Evolutionary conservation across 2,113 vertebrate genomes (phyloP), one percentile per base, ranked within the genome.

Genomic region (Thymallus thymallus): DNA sequence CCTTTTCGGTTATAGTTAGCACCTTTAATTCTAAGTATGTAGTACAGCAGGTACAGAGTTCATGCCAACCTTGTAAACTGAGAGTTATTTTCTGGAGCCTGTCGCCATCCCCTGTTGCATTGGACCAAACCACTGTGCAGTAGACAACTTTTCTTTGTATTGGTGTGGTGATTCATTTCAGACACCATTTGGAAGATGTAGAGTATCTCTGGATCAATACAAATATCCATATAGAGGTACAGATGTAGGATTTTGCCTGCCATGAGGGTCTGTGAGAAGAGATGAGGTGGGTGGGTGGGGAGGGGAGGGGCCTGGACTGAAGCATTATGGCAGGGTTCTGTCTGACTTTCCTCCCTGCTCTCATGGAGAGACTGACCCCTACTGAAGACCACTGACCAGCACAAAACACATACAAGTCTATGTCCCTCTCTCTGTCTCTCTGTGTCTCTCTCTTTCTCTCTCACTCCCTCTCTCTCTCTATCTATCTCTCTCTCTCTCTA

Each of bases 51-150:
- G 35, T 41, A 41, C 35, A 41, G 35, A 41, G 35, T 58, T 63
- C 32, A 63, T 72, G 32, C 60, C 71, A 72, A 62, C 51, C 62
- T 32, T 72, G 32, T 29, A 29, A 24, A 62, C 7, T 23, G 35
- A 72, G n/a, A 22, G 29, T 10, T 60, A 12, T 72, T 72, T 72
- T 72, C 71, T 48, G 32, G 71, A 18, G n/a, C 71, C 71, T 63
- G 58, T 61, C 41, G 14, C 56, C 71, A 63, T 72, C 71, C 56
- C n/a, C 32, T 72, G 35, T 62, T 7, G 30, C 35, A 23, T 62
- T 32, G n/a, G 30, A 41, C 4, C 26, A 35, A 35, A 45, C n/a
- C 13, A 2, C 48, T 35, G 10, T 51, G n/a, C 22, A n/a, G 23
- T 20, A 5, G 6, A 9, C 20, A 30, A 41, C 29, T 20, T 14